Base-by-base conservation (phyloP, 2,113 vertebrate genomes). In the Mohoua ochrocephala region DNA sequence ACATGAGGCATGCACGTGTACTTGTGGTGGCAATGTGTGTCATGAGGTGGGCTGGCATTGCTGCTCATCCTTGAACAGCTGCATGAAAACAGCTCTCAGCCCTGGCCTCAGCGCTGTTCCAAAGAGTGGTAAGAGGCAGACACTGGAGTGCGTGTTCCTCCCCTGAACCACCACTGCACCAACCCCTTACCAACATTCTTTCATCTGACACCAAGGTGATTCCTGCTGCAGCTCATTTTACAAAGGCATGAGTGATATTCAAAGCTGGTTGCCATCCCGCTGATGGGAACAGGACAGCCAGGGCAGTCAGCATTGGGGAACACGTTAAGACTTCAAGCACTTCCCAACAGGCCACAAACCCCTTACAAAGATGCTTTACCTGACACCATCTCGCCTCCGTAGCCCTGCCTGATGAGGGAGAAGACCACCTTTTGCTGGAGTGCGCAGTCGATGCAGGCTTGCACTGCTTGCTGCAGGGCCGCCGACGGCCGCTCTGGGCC, bases 391-490 rank as follows among this genome's bases (percentile, higher is more conserved):
- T 99, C 99, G 3, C 98, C 99, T 27, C 99, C 99, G 1, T 99
- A 99, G 96, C 99, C 99, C 93, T 99, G 99, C 41, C 98, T 99
- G 98, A 99, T 98, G 89, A 99, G 98, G 1, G 99, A 99, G 97
- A 99, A 99, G 91, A 99, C 99, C 0, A 97, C 98, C 97, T 99
- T 99, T 89, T 99, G 99, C 97, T 99, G 99, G 95, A 98, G 99
- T 3, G 99, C 99, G 4, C 99, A 99, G 98, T 99, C 98, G 8
- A 99, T 99, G 98, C 99, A 99, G 10, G 99, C 99, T 77, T 99
- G 99, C 12, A 99, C 99, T 0, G 99, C 99, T 90, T 99, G 99
- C 98, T 99, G 99, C 88, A 99, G 98, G 60, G 99, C 99, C 0
- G 98, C 97, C 0, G 99, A 98, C 0, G 99, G 99, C 49, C 98